Conservation (phyloP, 1,140 invertebrate genomes). For the Drosophila murphyi region DNA sequence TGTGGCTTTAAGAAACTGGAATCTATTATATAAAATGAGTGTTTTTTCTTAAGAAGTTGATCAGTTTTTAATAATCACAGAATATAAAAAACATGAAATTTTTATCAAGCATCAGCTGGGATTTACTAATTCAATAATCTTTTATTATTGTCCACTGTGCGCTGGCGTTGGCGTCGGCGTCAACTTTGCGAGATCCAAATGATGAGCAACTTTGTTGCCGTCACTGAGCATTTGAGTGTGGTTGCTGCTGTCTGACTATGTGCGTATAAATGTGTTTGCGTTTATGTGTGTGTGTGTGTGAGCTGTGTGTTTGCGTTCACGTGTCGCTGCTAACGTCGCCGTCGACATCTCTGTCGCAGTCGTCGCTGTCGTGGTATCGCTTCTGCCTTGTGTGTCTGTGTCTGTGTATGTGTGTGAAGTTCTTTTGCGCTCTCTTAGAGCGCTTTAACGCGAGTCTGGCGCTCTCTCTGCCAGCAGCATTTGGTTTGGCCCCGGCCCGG, state of each 20-base stretch:
- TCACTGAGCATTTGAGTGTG: conserved; percentile 62
- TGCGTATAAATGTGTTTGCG: conserved; percentile 1
- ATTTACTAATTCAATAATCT: conserved; percentile 11
- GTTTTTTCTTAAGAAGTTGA: too few species aligned
- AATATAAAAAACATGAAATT: background rate
- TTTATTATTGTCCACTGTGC: conserved; percentile 40
- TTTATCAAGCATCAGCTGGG: background rate
- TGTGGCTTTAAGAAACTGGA: too few species aligned
- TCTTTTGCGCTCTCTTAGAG: conserved; percentile 57
- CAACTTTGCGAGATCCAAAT: conserved; percentile 65
- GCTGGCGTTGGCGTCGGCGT: conserved; percentile 28
- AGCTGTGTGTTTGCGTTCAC: conserved; percentile 42
- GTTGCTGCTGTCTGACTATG: conserved; percentile 42
- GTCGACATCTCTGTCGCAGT: background rate
- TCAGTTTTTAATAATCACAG: too few species aligned
- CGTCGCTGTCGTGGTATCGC: background rate
- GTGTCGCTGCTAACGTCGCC: conserved; percentile 32
- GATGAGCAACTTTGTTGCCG: conserved; percentile 63
- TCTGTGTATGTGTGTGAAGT: conserved; percentile 52
- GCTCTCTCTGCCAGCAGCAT: conserved; percentile 25
- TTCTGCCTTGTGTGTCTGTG: background rate
- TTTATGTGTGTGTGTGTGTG: conserved; percentile 16
- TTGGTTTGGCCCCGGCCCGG: conserved; percentile 43
- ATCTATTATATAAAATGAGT: too few species aligned
- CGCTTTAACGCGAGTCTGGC: conserved; percentile 22